Base-by-base conservation (phyloP, 2,888 invertebrate genomes). In the Scaptomyza caliginosa region DNA sequence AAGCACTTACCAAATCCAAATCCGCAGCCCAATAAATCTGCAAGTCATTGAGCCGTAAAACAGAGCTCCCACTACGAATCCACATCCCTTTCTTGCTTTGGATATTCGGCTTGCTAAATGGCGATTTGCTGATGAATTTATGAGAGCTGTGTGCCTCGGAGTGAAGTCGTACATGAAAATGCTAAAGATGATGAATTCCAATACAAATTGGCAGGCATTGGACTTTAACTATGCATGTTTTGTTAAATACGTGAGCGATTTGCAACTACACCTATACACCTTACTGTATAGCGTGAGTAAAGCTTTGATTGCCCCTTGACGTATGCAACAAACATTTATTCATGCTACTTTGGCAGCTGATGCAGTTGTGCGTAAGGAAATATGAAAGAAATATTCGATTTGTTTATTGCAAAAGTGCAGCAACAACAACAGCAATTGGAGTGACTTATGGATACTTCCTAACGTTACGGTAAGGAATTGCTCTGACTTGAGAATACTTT, bases 381-480 rank as follows among this genome's bases (percentile, higher is more conserved):
- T 86, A 76, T 78, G 81, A 74, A 76, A 60, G 72, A 76, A 83
- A 81, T 86, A 84, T 86, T 84, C 67, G 81, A 84, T 84, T 86
- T 84, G 86, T 83, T 85, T 86, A 80, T 66, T 64, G 81, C 72
- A 85, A 80, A 79, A 77, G 77, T 77, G 80, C 28, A 17, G 66
- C 74, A 68, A 23, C 67, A 72, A 42, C 71, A 55, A 4, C 28
- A 34, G 16, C 34, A 34, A 16, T 16, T 16, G 16, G 16, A 34
- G 34, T 16, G 39, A 45, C 11, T 43, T 38, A 48, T 26, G 58
- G n/a, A 32, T 55, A 50, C 50, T 36, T 38, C 8, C 21, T 34
- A 16, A 4, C 43, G 46, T 48, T 40, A 42, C 56, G 52, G 58
- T 64, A 42, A 73, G 52, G 39, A 68, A 58, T 67, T 43, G 46